Evolutionary conservation across 2,113 vertebrate species (phyloP).

Genomic region (Chloropsis cyanopogon): DNA sequence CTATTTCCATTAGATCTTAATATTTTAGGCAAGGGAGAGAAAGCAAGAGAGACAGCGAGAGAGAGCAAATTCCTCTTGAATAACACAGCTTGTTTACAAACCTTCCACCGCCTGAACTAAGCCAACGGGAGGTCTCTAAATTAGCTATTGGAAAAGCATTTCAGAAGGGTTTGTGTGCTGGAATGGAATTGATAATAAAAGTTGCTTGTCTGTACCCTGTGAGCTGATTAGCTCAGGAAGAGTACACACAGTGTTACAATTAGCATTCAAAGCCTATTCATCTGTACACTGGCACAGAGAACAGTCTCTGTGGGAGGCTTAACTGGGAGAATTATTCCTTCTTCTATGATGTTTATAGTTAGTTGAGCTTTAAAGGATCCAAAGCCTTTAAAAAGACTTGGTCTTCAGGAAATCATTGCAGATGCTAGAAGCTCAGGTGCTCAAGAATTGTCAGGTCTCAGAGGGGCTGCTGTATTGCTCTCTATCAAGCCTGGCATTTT

Average conservation of each 20-base stretch:
- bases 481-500: neutral
- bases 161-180: constrained; percentile 29
- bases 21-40: neutral
- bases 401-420: neutral
- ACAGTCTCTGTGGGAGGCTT: constrained; percentile 42
- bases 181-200: constrained; percentile 50
- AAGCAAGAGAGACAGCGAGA: neutral
- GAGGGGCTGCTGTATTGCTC: neutral
- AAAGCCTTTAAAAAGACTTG: constrained; percentile 10
- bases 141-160: constrained; percentile 54
- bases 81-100: constrained; percentile 65
- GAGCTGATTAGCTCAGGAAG: constrained; percentile 61
- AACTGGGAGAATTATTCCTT: constrained; percentile 42
- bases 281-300: constrained; percentile 33
- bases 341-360: constrained; percentile 1
- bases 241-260: constrained; percentile 56
- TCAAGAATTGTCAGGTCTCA: neutral
- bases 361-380: constrained; percentile 13
- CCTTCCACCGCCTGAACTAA: constrained; percentile 32
- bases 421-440: neutral
- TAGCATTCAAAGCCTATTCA: constrained; percentile 60
- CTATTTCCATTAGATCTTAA: neutral
- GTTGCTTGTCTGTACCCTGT: constrained; percentile 30
- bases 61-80: constrained; percentile 34
- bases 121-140: constrained; percentile 49